Conservation (phyloP, 2,888 invertebrate species). For the Euplexia lucipara region DNA sequence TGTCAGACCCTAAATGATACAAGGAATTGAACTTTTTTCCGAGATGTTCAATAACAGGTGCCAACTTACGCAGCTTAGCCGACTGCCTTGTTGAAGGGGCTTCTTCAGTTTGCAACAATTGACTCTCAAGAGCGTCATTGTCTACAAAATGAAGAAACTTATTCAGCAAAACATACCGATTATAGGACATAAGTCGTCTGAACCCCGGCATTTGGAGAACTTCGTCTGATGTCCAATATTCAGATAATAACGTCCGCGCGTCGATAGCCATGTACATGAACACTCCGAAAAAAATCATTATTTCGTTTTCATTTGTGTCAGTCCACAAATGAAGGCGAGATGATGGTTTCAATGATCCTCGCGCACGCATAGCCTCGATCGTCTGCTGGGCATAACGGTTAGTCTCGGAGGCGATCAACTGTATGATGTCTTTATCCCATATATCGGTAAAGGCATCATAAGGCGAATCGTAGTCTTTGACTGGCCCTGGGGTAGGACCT, state of each 20-base stretch:
- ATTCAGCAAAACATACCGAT: constrained; percentile 40
- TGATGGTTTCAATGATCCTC: constrained; percentile 6
- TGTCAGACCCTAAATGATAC: constrained; percentile 17
- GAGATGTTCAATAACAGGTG: constrained; percentile 42
- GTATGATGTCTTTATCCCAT: no score
- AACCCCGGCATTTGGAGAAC: constrained; percentile 39
- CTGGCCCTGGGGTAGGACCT: no score
- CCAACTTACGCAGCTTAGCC: constrained; percentile 12
- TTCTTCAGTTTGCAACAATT: constrained; percentile 3
- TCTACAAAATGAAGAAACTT: no score
- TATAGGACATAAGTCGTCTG: constrained; percentile 26
- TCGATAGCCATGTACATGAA: constrained; percentile 49
- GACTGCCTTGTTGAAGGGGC: constrained; percentile 16
- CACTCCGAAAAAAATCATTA: constrained; percentile 49
- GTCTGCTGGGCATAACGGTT: constrained; percentile 55
- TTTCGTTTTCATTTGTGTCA: constrained; percentile 50
- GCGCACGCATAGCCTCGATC: constrained; percentile 32
- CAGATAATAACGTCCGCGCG: constrained; percentile 28
- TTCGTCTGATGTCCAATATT: constrained; percentile 56
- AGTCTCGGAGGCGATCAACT: no score
- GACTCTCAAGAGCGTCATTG: constrained; percentile 6
- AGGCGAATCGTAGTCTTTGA: no score
- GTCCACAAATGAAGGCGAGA: constrained; percentile 54
- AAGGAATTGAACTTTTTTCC: constrained; percentile 29
- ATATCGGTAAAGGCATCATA: no score